Evolutionary conservation across 2,113 vertebrate genomes (phyloP), one percentile per base, ranked within the genome.

Genomic region (Maccullochella peelii): DNA sequence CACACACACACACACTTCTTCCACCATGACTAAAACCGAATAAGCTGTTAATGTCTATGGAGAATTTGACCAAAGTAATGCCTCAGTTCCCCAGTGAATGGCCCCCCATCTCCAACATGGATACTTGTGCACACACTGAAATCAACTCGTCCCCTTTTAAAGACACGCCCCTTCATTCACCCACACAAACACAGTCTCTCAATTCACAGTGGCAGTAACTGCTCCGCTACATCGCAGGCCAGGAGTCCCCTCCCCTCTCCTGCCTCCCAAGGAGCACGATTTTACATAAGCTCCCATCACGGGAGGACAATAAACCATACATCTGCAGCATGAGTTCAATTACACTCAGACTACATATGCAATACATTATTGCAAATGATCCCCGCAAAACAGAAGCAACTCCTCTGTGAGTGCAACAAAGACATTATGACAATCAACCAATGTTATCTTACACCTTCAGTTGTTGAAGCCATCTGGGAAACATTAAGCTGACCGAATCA

Each of bases 151-250:
- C 84, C 86, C 86, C 80, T 87, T 70, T 79, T 52, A 23, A 70
- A 80, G 79, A 89, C 90, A 91, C 89, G 57, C 86, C 90, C 89
- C 79, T 81, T 1, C 52, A 30, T 81, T 79, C 67, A 76, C 80
- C 84, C 86, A 88, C 81, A 74, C 36, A 27, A 62, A 73, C 66
- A 84, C 80, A 88, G 80, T 21, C 69, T 78, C 75, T 74, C 73
- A 25, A 80, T 88, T 92, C 87, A 84, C 50, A 69, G 77, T 67
- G 36, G 73, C 73, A 83, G 74, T 73, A 65, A 80, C 62, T 58
- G 70, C 73, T 49, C 33, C 21, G 52, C 59, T 67, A 59, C 25
- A 71, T 73, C 40, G 40, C 65, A 84, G 66, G 62, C 66, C 82
- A 65, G 47, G 50, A 58, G 66, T 16, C 74, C 47, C 47, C 61